Percentiles rank a stretch among this genome's conserved stretches.
Conservation (phyloP, 2,113 vertebrate species). For the Barbus barbus region DNA sequence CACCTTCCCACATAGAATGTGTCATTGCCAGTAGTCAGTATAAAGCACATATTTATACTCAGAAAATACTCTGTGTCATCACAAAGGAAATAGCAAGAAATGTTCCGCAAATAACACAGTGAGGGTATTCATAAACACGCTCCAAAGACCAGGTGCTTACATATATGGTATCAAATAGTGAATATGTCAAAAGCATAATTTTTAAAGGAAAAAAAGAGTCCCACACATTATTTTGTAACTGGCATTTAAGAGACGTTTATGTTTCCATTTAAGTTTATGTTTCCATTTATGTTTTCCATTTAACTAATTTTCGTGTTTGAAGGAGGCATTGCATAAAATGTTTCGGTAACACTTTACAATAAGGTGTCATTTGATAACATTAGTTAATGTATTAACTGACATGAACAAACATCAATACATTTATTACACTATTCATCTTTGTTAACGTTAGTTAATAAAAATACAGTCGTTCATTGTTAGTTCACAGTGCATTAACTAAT, state of each 20-base stretch:
- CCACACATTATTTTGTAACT: neutral
- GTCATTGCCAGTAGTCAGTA: slow-evolving; percentile 28
- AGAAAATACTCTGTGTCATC: slow-evolving; percentile 33
- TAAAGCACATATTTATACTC: slow-evolving; percentile 55
- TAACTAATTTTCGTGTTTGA: no score
- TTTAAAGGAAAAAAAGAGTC: neutral
- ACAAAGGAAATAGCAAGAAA: slow-evolving; percentile 26
- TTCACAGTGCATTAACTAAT: no score
- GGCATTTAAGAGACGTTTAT: neutral
- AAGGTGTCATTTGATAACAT: no score
- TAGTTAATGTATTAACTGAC: no score
- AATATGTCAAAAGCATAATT: neutral
- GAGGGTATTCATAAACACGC: neutral
- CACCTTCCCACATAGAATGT: slow-evolving; percentile 31
- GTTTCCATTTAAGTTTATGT: neutral
- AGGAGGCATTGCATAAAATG: no score
- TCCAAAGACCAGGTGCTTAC: neutral
- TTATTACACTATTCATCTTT: no score
- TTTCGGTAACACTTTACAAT: no score
- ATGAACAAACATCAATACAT: no score
- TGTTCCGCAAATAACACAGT: neutral
- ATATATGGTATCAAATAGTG: neutral
- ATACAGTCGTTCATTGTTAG: no score
- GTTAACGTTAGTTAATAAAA: no score
- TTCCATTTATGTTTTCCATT: neutral